Evolutionary conservation across 2,888 invertebrate species (phyloP).

Genomic region (Salticus scenicus): DNA sequence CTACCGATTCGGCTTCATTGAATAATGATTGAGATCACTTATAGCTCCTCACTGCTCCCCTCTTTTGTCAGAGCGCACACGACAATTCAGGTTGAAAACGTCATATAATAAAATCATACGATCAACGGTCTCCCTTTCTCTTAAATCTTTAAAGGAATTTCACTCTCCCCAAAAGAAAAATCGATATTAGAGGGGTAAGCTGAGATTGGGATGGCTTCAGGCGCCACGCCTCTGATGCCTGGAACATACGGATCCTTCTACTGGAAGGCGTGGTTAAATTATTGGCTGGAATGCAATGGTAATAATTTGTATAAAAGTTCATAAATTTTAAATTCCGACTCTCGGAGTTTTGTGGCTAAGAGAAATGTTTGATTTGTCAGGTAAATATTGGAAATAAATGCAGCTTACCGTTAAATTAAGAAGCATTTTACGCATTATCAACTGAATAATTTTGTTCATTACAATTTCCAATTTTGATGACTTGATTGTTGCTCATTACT

Average conservation of each 20-base stretch:
- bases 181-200: conserved; percentile 6
- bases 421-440: too few relatives aligned
- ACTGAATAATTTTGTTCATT: too few relatives aligned
- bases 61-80: not conserved
- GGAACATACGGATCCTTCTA: not conserved
- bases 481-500: too few relatives aligned
- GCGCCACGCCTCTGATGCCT: not conserved
- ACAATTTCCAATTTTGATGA: too few relatives aligned
- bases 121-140: not conserved
- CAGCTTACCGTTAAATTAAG: too few relatives aligned
- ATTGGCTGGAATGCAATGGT: not conserved
- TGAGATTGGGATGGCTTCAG: not conserved
- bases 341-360: not conserved
- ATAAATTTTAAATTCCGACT: not conserved
- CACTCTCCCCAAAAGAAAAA: not conserved
- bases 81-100: not conserved
- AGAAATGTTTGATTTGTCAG: too few relatives aligned
- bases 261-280: not conserved
- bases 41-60: too few relatives aligned
- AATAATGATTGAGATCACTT: too few relatives aligned
- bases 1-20: too few relatives aligned
- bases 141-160: conserved; percentile 5
- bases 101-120: not conserved
- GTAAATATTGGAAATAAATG: too few relatives aligned
- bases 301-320: not conserved